Percentiles rank a stretch among this genome's conserved stretches.
Evolutionary conservation across 1,140 invertebrate species (phyloP).

Genomic region (Varroa destructor): DNA sequence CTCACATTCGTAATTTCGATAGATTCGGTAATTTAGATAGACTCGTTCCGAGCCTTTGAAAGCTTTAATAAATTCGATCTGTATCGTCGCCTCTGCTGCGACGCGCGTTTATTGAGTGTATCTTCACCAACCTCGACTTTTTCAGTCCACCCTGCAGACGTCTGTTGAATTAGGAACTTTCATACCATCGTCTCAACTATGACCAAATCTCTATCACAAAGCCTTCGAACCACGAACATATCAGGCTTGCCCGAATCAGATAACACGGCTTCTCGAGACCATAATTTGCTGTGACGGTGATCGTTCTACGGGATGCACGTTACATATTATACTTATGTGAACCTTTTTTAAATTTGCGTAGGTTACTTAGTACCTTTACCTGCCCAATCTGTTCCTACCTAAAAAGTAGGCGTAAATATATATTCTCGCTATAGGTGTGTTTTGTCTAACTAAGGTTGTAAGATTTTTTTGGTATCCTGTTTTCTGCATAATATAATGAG

Average conservation of each 20-base stretch:
- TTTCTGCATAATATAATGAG: too few species aligned
- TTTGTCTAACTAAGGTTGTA: too few species aligned
- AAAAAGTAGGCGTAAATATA: too few species aligned
- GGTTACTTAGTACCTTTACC: too few species aligned
- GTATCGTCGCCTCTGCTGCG: neutral
- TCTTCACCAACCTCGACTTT: conserved; percentile 1
- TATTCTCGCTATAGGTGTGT: too few species aligned
- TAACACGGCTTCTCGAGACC: conserved; percentile 66
- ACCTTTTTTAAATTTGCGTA: too few species aligned
- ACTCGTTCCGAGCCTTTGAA: conserved; percentile 2
- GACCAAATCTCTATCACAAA: neutral
- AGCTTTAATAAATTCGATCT: neutral
- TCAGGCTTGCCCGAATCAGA: conserved; percentile 59
- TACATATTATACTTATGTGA: too few species aligned
- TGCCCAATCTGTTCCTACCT: too few species aligned
- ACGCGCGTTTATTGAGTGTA: neutral
- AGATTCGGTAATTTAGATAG: neutral
- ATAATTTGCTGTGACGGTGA: conserved; percentile 62
- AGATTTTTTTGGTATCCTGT: too few species aligned
- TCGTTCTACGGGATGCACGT: conserved; percentile 35
- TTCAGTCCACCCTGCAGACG: neutral
- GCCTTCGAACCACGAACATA: conserved; percentile 46
- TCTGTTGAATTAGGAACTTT: conserved; percentile 11
- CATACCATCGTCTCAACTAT: neutral
- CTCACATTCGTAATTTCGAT: neutral